Evolutionary conservation across 1,140 invertebrate genomes (phyloP).

Genomic region (Gonioctena quinquepunctata): DNA sequence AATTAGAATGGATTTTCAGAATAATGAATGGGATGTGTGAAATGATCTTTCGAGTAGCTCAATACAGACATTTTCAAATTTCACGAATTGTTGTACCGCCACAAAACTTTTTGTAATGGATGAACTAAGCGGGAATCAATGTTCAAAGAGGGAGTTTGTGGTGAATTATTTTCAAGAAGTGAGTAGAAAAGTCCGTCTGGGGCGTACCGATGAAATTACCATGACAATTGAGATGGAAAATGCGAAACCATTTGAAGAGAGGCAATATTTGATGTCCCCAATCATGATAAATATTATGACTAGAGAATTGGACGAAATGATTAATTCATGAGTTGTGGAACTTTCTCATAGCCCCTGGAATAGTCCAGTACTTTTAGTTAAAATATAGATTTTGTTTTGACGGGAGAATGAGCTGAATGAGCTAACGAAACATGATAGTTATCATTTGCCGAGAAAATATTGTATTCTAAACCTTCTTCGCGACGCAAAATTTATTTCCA

Average conservation of each 20-base stretch:
- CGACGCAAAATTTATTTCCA: background rate
- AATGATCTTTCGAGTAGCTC: background rate
- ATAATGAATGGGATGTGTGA: background rate
- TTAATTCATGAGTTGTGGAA: conserved; percentile 20
- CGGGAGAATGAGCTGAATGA: background rate
- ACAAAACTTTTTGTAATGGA: background rate
- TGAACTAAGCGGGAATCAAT: background rate
- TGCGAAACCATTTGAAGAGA: conserved; percentile 13
- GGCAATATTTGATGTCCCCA: too few species aligned
- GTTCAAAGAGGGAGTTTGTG: background rate
- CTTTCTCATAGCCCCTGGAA: conserved; percentile 17
- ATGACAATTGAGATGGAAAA: conserved; percentile 21
- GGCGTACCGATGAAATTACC: background rate
- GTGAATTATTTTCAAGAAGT: background rate
- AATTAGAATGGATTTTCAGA: background rate
- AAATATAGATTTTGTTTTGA: background rate
- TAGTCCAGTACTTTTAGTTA: conserved; percentile 17
- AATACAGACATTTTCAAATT: background rate
- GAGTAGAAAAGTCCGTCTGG: background rate
- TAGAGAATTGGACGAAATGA: background rate
- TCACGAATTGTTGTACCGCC: background rate
- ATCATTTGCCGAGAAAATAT: background rate
- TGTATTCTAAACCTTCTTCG: background rate
- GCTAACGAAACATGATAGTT: background rate
- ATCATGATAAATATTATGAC: too few species aligned